Evolutionary conservation across 2,888 invertebrate genomes (phyloP).

Genomic region (Lasioglossum oenotherae): DNA sequence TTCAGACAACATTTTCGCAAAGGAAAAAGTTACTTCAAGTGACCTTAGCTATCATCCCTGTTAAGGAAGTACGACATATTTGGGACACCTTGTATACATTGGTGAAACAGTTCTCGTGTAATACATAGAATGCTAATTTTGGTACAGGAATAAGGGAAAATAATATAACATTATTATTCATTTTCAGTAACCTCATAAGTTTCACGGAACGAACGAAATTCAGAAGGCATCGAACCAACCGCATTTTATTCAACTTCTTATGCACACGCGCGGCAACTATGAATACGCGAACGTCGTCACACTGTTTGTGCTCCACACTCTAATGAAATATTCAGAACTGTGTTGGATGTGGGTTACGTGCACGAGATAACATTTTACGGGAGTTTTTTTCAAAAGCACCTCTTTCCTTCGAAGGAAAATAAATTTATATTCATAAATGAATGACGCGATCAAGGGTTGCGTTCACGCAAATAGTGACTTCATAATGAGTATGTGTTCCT

Average conservation of each 20-base stretch:
- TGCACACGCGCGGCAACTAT: slow-evolving; percentile 17
- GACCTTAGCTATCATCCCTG: too few relatives aligned
- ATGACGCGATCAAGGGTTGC: not conserved
- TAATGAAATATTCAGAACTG: slow-evolving; percentile 51
- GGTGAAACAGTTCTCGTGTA: too few relatives aligned
- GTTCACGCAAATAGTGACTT: not conserved
- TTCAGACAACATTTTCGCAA: too few relatives aligned
- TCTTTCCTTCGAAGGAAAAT: slow-evolving; percentile 10
- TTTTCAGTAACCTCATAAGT: not conserved
- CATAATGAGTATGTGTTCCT: not conserved
- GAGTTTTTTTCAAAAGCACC: slow-evolving; percentile 14
- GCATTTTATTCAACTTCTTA: slow-evolving; percentile 17
- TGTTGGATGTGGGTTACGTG: slow-evolving; percentile 16
- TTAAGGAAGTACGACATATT: too few relatives aligned
- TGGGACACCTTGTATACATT: too few relatives aligned
- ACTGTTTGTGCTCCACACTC: slow-evolving; percentile 32
- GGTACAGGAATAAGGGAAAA: not conserved
- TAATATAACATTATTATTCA: not conserved
- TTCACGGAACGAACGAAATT: not conserved
- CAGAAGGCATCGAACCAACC: not conserved
- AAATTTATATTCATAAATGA: slow-evolving; percentile 36
- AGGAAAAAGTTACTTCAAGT: too few relatives aligned
- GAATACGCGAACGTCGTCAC: slow-evolving; percentile 27
- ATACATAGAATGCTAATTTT: not conserved
- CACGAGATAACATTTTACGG: slow-evolving; percentile 14